Evolutionary conservation across 2,113 vertebrate species (phyloP).

Genomic region (Syngnathus scovelli): DNA sequence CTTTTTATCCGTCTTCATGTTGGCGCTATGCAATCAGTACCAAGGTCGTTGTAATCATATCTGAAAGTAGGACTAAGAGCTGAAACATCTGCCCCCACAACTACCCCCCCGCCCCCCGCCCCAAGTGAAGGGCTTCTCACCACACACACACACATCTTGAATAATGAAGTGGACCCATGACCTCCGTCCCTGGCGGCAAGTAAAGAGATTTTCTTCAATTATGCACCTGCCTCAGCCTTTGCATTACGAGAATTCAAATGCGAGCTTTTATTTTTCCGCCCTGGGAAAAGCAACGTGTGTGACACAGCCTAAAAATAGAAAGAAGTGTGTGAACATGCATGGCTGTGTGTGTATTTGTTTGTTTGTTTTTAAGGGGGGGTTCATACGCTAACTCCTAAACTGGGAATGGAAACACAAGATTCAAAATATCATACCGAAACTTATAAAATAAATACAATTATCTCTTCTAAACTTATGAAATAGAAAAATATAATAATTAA

Average conservation of each 20-base stretch:
- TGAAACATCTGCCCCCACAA: conserved; percentile 18
- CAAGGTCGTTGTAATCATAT: background rate
- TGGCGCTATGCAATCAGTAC: background rate
- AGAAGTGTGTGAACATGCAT: conserved; percentile 18
- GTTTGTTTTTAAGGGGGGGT: too few relatives aligned
- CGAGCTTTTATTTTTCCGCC: conserved; percentile 32
- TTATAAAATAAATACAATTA: too few relatives aligned
- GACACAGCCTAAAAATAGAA: conserved; percentile 6
- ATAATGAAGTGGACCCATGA: conserved; percentile 42
- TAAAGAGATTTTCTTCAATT: conserved; percentile 66
- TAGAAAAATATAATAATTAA: too few relatives aligned
- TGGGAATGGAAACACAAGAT: too few relatives aligned
- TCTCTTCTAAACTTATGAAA: too few relatives aligned
- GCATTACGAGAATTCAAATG: conserved; percentile 4
- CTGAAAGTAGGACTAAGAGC: conserved; percentile 2
- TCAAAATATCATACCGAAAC: too few relatives aligned
- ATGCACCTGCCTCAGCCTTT: conserved; percentile 47
- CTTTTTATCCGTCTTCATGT: too few relatives aligned
- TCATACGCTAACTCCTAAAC: too few relatives aligned
- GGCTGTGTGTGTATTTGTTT: conserved; percentile 25
- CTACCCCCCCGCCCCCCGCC: conserved; percentile 2
- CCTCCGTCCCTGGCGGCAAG: conserved; percentile 16
- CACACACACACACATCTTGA: conserved; percentile 25
- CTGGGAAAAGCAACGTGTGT: conserved; percentile 23
- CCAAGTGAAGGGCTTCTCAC: background rate